Base-by-base conservation (phyloP, 2,888 invertebrate species). In the Lypha dubia region DNA sequence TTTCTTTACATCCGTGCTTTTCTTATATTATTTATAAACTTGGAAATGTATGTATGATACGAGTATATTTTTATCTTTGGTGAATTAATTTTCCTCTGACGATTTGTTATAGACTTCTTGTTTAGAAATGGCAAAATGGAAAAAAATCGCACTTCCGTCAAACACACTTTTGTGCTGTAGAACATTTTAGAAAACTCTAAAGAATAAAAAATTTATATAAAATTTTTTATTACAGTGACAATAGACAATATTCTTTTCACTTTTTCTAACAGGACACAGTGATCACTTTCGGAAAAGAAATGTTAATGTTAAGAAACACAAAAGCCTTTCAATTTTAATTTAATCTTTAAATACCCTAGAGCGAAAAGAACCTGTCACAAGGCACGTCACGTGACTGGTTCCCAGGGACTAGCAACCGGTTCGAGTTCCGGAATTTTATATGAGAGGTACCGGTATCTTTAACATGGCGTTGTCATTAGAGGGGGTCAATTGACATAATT, bases 21-120 rank as follows among this genome's bases (percentile, higher is more conserved):
- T n/a, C 20, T 13, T 65, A 1, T 67, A 60, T 77, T 77, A 74
- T 81, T 81, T 79, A 77, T 75, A 70, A 77, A 79, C 51, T 70
- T 7, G 60, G 58, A 49, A n/a, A 51, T 56, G n/a, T 15, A n/a
- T 44, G 11, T 13, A n/a, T n/a, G n/a, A n/a, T n/a, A n/a, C n/a
- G n/a, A n/a, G n/a, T 17, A 24, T 63, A 13, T 75, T 13, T 56
- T 41, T 28, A 58, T 70, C 38, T 46, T 67, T 24, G n/a, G 8
- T 32, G 28, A 73, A 44, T 73, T 53, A 51, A 58, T 76, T 70
- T 58, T 71, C 44, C n/a, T 60, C 53, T 35, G 38, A 60, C 41
- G 20, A 46, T 74, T 68, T 67, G 32, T 62, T 46, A 22, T 49
- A 67, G 58, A 67, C 11, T 58, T 68, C 35, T 1, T 58, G 65